Evolutionary conservation across 2,113 vertebrate genomes (phyloP), one percentile per base, ranked within the genome.

Genomic region (Hemiprocne comata): DNA sequence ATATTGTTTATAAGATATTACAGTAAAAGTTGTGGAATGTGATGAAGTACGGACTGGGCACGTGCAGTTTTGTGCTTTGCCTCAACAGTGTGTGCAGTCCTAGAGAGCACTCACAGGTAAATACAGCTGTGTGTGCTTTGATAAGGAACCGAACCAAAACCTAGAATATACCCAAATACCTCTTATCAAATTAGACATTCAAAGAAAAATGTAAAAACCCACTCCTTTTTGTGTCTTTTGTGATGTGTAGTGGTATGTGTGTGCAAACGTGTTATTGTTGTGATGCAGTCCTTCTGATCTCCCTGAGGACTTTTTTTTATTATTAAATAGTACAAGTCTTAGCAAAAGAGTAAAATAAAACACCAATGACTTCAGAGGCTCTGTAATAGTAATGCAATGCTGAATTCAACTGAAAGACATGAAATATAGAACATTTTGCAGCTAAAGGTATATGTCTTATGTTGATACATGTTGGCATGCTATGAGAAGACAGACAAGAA

Each of bases 401-500:
- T 71, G 38, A 31, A 31, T 5, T 18, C 33, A 73, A 34, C 28
- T 76, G 28, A 62, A 65, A 46, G 40, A 42, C 17, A 4, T 0
- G 10, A 85, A 76, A 53, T 24, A 11, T 0, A 29, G 17, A 69
- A 84, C 11, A 38, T 13, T 53, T 78, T 7, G 11, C 66, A 55
- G 40, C 54, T 46, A 3, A 66, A 73, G n/a, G 6, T 51, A 2
- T 6, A 15, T 3, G 0, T 40, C 28, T 82, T 60, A 26, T 21
- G 29, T 72, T 10, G 23, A 20, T 60, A 28, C 3, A 29, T 0
- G 0, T 46, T 66, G 31, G 9, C 48, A 10, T 7, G 14, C 21
- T 50, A 2, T 24, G 42, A 61, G 87, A 69, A 82, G 25, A 31
- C 44, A 54, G 38, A 2, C 9, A 13, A 50, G 36, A 31, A 16